Evolutionary conservation across 2,888 invertebrate species (phyloP).

Genomic region (Serripes groenlandicus): DNA sequence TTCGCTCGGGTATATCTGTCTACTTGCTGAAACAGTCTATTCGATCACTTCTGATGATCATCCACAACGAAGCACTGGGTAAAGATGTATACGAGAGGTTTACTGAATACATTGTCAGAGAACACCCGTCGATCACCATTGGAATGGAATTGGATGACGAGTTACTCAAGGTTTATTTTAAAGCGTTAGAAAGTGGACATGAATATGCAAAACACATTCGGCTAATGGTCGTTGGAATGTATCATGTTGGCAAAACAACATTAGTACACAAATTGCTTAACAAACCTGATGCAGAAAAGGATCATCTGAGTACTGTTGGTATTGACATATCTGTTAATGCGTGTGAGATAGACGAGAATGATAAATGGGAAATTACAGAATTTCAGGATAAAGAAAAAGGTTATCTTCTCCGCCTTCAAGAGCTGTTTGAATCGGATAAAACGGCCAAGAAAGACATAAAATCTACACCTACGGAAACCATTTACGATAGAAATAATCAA

Average conservation of each 20-base stretch:
- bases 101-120: not conserved
- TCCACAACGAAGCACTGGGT: not conserved
- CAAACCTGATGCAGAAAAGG: not conserved
- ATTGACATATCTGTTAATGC: slow-evolving; percentile 36
- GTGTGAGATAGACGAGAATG: slow-evolving; percentile 1
- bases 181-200: slow-evolving; percentile 31
- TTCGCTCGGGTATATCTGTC: not conserved
- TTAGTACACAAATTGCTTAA: slow-evolving; percentile 40
- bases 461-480: not conserved
- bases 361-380: not conserved
- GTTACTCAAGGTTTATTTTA: slow-evolving; percentile 26
- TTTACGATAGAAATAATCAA: too few species aligned
- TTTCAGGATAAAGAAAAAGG: not conserved
- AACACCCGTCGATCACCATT: not conserved
- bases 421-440: not conserved
- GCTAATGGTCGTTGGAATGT: slow-evolving; percentile 61
- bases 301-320: slow-evolving; percentile 41
- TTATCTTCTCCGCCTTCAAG: not conserved
- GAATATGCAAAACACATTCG: slow-evolving; percentile 38
- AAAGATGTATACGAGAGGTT: not conserved
- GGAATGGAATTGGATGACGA: slow-evolving; percentile 20
- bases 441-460: not conserved
- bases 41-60: slow-evolving; percentile 4
- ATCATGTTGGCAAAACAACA: slow-evolving; percentile 58
- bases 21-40: not conserved